phyloP scores from a whole-genome alignment of 2,113 vertebrate genomes.

The Panthera leo region DNA sequence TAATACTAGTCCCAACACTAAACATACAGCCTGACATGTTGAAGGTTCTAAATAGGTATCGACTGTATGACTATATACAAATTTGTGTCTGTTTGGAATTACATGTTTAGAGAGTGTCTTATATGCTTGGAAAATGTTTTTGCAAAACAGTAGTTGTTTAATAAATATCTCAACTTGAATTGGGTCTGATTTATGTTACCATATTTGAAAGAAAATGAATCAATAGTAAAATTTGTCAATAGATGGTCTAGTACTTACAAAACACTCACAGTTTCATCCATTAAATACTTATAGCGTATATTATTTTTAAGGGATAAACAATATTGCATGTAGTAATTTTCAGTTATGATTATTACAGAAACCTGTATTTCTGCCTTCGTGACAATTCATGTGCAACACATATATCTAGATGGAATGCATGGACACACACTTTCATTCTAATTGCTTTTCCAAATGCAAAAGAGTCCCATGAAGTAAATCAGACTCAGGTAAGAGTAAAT shows the following conservation, averaged over 20 bases:
- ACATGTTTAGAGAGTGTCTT: neutral
- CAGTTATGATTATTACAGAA: neutral
- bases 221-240: neutral
- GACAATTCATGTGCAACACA: neutral
- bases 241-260: neutral
- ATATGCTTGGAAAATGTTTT: neutral
- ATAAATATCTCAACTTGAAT: neutral
- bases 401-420: neutral
- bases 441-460: conserved; percentile 41
- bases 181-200: neutral
- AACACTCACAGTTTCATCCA: neutral
- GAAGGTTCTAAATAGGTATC: neutral
- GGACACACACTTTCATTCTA: neutral
- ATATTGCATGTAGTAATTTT: neutral
- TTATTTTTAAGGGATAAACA: neutral
- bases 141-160: neutral
- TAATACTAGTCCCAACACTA: neutral
- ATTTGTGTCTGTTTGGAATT: neutral
- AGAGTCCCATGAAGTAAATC: conserved; percentile 19
- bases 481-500: conserved; percentile 42
- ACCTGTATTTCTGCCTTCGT: neutral
- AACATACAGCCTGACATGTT: neutral
- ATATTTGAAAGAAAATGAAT: neutral
- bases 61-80: neutral
- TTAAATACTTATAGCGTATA: neutral